Conservation (phyloP, 53 echinoderm and acorn worm species). For the Temnopleurus reevesii region DNA sequence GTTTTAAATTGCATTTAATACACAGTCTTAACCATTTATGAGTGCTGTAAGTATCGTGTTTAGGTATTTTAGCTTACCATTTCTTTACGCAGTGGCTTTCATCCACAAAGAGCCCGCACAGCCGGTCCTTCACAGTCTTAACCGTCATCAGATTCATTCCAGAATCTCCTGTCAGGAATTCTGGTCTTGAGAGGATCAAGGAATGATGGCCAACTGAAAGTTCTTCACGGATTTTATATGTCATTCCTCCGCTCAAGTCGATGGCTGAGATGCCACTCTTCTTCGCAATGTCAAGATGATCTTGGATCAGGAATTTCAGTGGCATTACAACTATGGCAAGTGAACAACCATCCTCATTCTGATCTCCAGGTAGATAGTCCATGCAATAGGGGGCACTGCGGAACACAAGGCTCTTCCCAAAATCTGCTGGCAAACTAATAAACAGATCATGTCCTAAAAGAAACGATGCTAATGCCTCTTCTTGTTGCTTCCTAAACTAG, state of each 20-base stretch:
- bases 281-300: conserved; percentile 50
- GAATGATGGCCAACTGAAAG: conserved; percentile 9
- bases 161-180: conserved; percentile 34
- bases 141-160: conserved; percentile 42
- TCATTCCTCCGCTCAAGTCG: conserved; percentile 45
- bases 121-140: background rate
- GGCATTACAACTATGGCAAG: conserved; percentile 58
- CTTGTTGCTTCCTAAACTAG: conserved; percentile 59
- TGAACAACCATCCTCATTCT: background rate
- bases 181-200: conserved; percentile 57
- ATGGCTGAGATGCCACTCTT: conserved; percentile 41
- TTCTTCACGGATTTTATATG: conserved; percentile 50
- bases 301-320: conserved; percentile 48
- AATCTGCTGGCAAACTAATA: conserved; percentile 66
- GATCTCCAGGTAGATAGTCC: conserved; percentile 12
- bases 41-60: too few species aligned
- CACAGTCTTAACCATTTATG: too few species aligned
- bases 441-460: conserved; percentile 56
- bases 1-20: too few species aligned
- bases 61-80: too few species aligned
- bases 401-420: conserved; percentile 65
- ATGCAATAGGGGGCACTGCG: conserved; percentile 50
- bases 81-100: conserved; percentile 56
- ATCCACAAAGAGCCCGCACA: conserved; percentile 59
- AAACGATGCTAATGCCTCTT: conserved; percentile 45